Base-by-base conservation (phyloP, 2,888 invertebrate species). In the Leucania comma region DNA sequence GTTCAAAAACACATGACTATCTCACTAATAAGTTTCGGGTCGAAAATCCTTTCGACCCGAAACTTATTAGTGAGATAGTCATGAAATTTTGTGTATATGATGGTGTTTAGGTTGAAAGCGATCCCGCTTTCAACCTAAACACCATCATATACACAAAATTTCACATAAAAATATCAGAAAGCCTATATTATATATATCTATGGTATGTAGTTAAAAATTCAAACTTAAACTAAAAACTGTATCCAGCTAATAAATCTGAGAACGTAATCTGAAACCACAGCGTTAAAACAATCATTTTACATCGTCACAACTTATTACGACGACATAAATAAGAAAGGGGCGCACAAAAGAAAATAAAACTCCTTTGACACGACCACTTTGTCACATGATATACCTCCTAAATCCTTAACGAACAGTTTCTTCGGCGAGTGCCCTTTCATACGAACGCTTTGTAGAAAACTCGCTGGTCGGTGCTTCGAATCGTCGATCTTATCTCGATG, bases 361-460 rank as follows among this genome's bases (percentile, higher is more conserved):
- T 65, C 48, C 50, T 75, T 59, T 51, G 58, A 69, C 75, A 67
- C 53, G 59, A 64, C 50, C 74, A 78, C 67, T 83, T 80, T 72
- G 83, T 80, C 65, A 80, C 68, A 62, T 62, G 80, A 80, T 83
- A 75, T 69, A 62, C 58, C 71, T 68, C 60, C 59, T 64, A 70
- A 67, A 68, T 68, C 60, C 54, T 80, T 79, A 73, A 73, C 75
- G 67, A 73, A 74, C 67, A 61, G 67, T 67, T 74, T 79, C 60
- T 54, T 67, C 50, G 59, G 48, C 14, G 54, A 82, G 51, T 62
- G 64, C 58, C 58, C 64, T 78, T 72, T 65, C 64, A 72, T 65
- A 71, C 60, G 54, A 81, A 63, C 58, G 60, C 42, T 57, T n/a
- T 65, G 54, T 50, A 56, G 73, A 61, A 54, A 53, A 58, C 29